Percentiles rank a stretch among this genome's conserved stretches.
Conservation (phyloP, 2,888 invertebrate genomes). For the Theretra japonica region DNA sequence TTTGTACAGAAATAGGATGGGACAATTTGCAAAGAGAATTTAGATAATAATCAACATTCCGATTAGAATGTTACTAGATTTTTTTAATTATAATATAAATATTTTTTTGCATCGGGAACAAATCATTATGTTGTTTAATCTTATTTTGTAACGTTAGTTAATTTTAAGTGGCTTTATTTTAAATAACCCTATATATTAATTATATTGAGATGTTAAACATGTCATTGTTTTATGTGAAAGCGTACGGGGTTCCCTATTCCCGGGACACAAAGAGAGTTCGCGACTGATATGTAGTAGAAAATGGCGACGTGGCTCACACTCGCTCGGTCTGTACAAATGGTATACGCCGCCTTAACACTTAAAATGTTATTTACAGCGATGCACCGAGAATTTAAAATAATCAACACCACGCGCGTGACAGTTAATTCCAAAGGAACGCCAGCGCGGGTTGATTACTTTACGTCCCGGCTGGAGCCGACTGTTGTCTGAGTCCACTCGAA, state of each 20-base stretch:
- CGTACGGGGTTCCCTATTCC: constrained; percentile 73
- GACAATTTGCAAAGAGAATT: constrained; percentile 85
- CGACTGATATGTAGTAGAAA: constrained; percentile 82
- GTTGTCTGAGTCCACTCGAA: constrained; percentile 46
- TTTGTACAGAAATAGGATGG: constrained; percentile 84
- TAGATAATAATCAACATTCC: constrained; percentile 83
- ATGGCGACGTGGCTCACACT: constrained; percentile 65
- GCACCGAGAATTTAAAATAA: constrained; percentile 55
- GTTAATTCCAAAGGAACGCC: constrained; percentile 38
- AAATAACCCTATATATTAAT: constrained; percentile 79
- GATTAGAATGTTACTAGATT: constrained; percentile 84
- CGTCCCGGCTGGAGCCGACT: constrained; percentile 41
- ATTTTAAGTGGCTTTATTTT: constrained; percentile 83
- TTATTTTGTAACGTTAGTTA: constrained; percentile 84
- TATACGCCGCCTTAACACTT: constrained; percentile 82
- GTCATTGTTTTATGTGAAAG: constrained; percentile 82
- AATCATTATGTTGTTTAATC: constrained; percentile 85
- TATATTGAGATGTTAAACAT: constrained; percentile 84
- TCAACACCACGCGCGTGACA: constrained; percentile 39
- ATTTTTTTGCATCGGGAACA: constrained; percentile 83
- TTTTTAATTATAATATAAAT: constrained; percentile 73
- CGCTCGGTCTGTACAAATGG: constrained; percentile 81
- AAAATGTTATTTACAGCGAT: constrained; percentile 77
- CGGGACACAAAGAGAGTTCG: constrained; percentile 75
- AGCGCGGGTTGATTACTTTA: constrained; percentile 53